Percentiles rank a stretch among this genome's conserved stretches.
Evolutionary conservation across 2,797 vertebrate genomes (phyloP).

Genomic region (Pipistrellus pipistrellus): DNA sequence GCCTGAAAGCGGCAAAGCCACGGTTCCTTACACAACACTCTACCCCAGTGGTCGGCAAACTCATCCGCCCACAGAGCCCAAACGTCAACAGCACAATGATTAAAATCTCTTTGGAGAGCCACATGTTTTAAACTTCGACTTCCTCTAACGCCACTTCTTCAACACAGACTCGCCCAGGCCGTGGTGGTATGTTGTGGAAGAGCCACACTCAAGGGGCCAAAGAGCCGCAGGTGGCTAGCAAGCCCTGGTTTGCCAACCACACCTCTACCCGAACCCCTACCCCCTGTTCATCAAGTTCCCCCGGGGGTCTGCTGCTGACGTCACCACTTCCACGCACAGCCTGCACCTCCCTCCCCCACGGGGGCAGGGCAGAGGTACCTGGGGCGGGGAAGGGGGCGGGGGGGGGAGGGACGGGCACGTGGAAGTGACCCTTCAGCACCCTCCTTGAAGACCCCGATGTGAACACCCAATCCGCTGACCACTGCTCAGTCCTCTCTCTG

Average conservation of each 20-base stretch:
- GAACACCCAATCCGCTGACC: neutral
- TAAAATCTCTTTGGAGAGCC: too few relatives aligned
- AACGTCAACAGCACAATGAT: too few relatives aligned
- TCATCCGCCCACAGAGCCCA: too few relatives aligned
- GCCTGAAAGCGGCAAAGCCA: neutral
- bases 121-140: too few relatives aligned
- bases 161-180: too few relatives aligned
- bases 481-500: accelerated
- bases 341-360: neutral
- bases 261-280: neutral
- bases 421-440: neutral
- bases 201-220: too few relatives aligned
- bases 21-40: neutral
- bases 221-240: too few relatives aligned
- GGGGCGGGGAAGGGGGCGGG: too few relatives aligned
- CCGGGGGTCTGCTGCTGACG: neutral
- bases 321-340: neutral
- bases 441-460: neutral
- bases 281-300: neutral
- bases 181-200: too few relatives aligned
- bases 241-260: too few relatives aligned
- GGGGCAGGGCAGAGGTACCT: neutral
- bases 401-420: neutral
- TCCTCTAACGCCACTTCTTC: too few relatives aligned
- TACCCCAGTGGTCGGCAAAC: neutral